phyloP scores from a whole-genome alignment of 2,113 vertebrate genomes.

The Leptosomus discolor region DNA sequence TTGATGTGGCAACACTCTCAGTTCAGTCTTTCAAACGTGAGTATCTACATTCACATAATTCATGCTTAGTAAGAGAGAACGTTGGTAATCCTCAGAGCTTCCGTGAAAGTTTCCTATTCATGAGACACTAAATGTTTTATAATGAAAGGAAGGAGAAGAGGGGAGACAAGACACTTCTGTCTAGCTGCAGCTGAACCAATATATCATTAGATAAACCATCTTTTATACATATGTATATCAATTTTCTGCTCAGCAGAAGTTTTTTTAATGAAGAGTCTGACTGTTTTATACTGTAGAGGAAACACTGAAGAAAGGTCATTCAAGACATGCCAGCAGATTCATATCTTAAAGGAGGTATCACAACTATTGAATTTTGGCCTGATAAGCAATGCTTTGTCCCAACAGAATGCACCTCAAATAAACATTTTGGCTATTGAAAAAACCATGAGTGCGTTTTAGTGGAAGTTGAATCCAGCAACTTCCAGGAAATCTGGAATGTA shows the following conservation, averaged over 20 bases:
- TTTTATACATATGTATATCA: neutral
- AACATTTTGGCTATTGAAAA: neutral
- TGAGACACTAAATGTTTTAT: neutral
- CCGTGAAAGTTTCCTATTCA: neutral
- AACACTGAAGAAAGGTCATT: neutral
- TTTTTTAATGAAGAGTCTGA: neutral
- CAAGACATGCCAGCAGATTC: neutral
- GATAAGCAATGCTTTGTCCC: neutral
- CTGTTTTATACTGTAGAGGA: neutral
- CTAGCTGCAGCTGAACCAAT: neutral
- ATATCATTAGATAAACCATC: neutral
- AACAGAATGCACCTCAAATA: neutral
- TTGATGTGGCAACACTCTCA: neutral
- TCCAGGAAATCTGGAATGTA: neutral
- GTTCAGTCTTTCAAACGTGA: neutral
- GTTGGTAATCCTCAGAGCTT: neutral
- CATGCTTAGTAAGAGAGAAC: neutral
- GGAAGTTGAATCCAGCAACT: neutral
- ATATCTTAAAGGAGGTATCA: neutral
- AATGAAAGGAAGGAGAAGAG: neutral
- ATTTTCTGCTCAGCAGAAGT: neutral
- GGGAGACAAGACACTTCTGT: neutral
- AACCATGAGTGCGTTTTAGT: neutral
- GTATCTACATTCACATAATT: neutral
- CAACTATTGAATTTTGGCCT: neutral